phyloP scores from a whole-genome alignment of 2,888 invertebrate species.

The Abrostola tripartita region DNA sequence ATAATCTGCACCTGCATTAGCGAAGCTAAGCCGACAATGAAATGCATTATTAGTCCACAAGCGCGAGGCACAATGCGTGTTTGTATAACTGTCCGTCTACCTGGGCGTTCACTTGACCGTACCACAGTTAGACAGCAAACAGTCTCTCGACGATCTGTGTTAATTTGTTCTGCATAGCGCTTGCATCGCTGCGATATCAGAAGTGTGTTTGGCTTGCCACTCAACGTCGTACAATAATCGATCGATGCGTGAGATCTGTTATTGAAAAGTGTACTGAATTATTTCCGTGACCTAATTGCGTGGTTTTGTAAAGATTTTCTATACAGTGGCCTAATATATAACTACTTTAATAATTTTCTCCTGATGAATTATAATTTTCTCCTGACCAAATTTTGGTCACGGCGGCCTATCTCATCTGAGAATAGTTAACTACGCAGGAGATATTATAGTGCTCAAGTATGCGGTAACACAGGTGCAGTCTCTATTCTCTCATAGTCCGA shows the following conservation, averaged over 20 bases:
- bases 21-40: slow-evolving; percentile 78
- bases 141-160: slow-evolving; percentile 80
- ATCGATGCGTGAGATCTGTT: slow-evolving; percentile 43
- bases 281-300: slow-evolving; percentile 16
- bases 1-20: slow-evolving; percentile 76
- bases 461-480: no score
- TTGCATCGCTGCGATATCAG: slow-evolving; percentile 73
- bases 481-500: no score
- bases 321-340: background rate
- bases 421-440: no score
- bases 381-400: no score
- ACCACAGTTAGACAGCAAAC: slow-evolving; percentile 84
- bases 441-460: no score
- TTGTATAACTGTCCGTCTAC: slow-evolving; percentile 82
- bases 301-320: background rate
- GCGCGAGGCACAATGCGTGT: slow-evolving; percentile 78
- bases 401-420: no score
- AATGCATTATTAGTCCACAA: slow-evolving; percentile 83
- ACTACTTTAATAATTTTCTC: no score
- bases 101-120: slow-evolving; percentile 82
- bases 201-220: slow-evolving; percentile 63
- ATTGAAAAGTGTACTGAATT: slow-evolving; percentile 21
- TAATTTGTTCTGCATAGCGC: slow-evolving; percentile 83
- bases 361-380: no score
- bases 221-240: slow-evolving; percentile 55